Evolutionary conservation across 2,888 invertebrate genomes (phyloP).

Genomic region (Blastobasis lacticolella): DNA sequence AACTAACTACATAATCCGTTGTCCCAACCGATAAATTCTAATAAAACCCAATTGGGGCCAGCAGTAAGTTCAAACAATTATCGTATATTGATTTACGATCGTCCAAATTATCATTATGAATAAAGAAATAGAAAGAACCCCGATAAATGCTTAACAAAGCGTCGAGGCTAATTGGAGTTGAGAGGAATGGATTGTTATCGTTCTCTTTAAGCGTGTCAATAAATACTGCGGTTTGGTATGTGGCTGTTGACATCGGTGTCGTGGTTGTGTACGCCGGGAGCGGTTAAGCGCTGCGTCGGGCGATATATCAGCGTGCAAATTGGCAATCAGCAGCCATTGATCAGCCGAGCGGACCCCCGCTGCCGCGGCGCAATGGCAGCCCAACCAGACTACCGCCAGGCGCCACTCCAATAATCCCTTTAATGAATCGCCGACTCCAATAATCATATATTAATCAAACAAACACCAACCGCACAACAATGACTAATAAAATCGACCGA

Average conservation of each 20-base stretch:
- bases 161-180: too few relatives aligned
- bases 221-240: too few relatives aligned
- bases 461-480: conserved; percentile 43
- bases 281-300: conserved; percentile 42
- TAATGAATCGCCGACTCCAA: conserved; percentile 46
- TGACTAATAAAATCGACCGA: conserved; percentile 43
- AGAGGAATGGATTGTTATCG: too few relatives aligned
- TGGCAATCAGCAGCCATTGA: conserved; percentile 56
- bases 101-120: conserved; percentile 10
- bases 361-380: conserved; percentile 13
- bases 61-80: conserved; percentile 28
- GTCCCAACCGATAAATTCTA: conserved; percentile 51
- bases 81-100: conserved; percentile 23
- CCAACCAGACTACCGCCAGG: conserved; percentile 19
- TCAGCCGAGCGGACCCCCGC: conserved; percentile 21
- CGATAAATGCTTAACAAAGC: background rate
- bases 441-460: conserved; percentile 61
- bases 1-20: conserved; percentile 39
- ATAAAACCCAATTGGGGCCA: conserved; percentile 47
- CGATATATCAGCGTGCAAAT: conserved; percentile 52
- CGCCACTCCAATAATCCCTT: conserved; percentile 34
- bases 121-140: background rate
- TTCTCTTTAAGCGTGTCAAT: too few relatives aligned
- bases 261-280: conserved; percentile 4
- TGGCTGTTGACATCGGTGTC: too few relatives aligned